Percentiles rank a stretch among this genome's conserved stretches.
Evolutionary conservation across 2,888 invertebrate species (phyloP).

Genomic region (Folsomia manolachei): DNA sequence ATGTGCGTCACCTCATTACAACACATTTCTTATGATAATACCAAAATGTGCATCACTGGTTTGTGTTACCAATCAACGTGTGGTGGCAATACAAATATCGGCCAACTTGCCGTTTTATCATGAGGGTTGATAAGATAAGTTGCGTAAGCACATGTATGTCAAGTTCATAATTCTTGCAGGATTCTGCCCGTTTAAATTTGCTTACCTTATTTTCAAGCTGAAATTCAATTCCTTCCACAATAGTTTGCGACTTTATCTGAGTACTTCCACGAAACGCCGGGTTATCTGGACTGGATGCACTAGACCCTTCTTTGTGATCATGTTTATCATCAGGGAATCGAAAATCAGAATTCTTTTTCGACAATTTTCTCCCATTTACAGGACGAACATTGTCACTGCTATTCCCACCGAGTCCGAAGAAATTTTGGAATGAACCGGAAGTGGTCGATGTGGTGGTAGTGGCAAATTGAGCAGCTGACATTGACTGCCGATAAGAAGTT

Average conservation of each 20-base stretch:
- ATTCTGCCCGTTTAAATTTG: too few species aligned
- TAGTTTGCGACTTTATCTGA: not conserved
- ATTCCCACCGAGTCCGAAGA: not conserved
- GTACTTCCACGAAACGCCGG: not conserved
- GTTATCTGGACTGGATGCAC: not conserved
- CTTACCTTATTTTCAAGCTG: too few species aligned
- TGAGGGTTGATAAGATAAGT: too few species aligned
- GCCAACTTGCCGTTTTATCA: too few species aligned
- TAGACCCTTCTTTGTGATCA: not conserved
- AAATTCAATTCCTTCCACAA: not conserved
- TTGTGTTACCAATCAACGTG: too few species aligned
- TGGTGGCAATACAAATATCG: too few species aligned
- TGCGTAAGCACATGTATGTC: too few species aligned
- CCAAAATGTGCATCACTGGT: too few species aligned
- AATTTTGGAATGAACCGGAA: conserved; percentile 1
- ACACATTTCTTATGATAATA: too few species aligned
- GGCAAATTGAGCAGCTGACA: conserved; percentile 4
- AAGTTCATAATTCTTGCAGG: too few species aligned
- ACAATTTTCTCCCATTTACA: conserved; percentile 10
- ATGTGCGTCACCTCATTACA: too few species aligned
- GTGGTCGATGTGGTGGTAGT: conserved; percentile 4
- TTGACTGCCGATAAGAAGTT: not conserved
- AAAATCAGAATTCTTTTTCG: conserved; percentile 36
- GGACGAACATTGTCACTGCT: not conserved
- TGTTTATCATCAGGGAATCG: conserved; percentile 30